Conservation (phyloP, 2,797 vertebrate species). For the Hapalemur alaotrensis region DNA sequence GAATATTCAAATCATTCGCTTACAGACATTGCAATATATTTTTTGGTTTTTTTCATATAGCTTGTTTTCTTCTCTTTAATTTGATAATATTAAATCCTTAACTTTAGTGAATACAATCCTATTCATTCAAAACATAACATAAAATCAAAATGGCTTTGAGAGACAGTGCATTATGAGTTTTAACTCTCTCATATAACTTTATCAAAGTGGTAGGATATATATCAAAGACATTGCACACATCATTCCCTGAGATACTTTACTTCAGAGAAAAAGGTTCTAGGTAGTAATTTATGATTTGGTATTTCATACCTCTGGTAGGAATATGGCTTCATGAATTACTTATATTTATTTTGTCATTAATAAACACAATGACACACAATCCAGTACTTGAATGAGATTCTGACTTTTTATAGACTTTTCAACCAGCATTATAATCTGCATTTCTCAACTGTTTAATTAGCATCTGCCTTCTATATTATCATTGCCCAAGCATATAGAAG, state of each 20-base stretch:
- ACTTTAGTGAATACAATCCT: neutral
- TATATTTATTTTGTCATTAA: constrained; percentile 69
- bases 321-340: constrained; percentile 74
- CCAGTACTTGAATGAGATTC: constrained; percentile 15
- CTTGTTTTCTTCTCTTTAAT: neutral
- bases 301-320: constrained; percentile 66
- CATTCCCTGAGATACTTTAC: constrained; percentile 58
- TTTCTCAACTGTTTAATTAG: constrained; percentile 35
- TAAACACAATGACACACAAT: constrained; percentile 47
- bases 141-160: constrained; percentile 61
- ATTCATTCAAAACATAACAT: neutral
- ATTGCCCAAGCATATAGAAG: neutral
- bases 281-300: constrained; percentile 72
- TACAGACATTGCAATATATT: neutral
- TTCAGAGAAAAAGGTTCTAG: constrained; percentile 40
- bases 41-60: neutral
- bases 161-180: constrained; percentile 27
- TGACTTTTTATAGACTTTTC: constrained; percentile 49
- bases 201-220: constrained; percentile 33
- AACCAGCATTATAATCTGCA: constrained; percentile 26
- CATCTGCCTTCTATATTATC: neutral
- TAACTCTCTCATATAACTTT: constrained; percentile 20
- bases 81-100: neutral
- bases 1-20: neutral
- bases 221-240: constrained; percentile 53